Percentiles rank a stretch among this genome's conserved stretches.
Evolutionary conservation across 2,888 invertebrate species (phyloP).

Genomic region (Meteorus cinctellus): DNA sequence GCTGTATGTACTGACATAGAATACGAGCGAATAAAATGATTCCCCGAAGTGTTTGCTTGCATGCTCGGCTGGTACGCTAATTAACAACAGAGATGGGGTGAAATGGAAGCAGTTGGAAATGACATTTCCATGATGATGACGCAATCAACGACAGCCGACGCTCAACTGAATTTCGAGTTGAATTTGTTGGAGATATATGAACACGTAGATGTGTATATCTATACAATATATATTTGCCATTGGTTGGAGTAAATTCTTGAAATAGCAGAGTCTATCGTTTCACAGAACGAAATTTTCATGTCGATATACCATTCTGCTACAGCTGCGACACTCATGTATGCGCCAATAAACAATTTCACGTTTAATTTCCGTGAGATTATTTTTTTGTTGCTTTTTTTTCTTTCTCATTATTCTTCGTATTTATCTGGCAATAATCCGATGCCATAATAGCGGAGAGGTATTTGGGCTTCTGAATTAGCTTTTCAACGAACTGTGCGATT

Average conservation of each 20-base stretch:
- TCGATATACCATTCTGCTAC: constrained; percentile 34
- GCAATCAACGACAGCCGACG: constrained; percentile 39
- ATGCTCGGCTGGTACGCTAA: constrained; percentile 32
- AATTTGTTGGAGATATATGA: constrained; percentile 7
- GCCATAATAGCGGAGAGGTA: too few species aligned
- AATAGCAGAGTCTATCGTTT: constrained; percentile 15
- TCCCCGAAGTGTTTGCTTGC: constrained; percentile 15
- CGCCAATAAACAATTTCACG: constrained; percentile 6
- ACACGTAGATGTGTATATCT: neutral
- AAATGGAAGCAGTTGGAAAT: constrained; percentile 37
- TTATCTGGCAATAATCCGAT: neutral
- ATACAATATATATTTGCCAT: constrained; percentile 7
- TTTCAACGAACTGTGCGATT: too few species aligned
- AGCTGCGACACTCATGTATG: constrained; percentile 27
- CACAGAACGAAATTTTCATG: constrained; percentile 29
- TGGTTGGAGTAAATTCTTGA: constrained; percentile 26
- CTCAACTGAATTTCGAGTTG: constrained; percentile 31
- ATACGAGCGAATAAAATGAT: constrained; percentile 28
- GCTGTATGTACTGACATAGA: neutral
- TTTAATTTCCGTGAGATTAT: constrained; percentile 18
- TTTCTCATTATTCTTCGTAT: neutral
- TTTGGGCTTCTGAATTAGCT: too few species aligned
- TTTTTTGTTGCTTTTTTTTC: neutral
- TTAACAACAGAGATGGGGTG: constrained; percentile 19
- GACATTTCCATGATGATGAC: constrained; percentile 40